Evolutionary conservation across 2,113 vertebrate species (phyloP), one percentile per base, ranked within the genome.

Genomic region (Bufo bufo): DNA sequence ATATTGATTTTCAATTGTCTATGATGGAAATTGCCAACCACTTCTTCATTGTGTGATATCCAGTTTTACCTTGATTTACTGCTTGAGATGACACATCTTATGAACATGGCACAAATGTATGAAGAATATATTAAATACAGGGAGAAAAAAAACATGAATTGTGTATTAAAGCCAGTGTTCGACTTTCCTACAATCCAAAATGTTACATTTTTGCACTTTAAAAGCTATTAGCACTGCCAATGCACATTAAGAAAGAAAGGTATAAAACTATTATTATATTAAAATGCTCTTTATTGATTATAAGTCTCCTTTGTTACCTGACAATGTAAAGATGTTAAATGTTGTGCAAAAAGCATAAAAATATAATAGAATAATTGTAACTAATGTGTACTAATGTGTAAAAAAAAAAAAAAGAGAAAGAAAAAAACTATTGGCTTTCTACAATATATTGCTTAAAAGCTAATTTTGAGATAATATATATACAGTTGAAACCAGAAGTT

Each of bases 1-100:
- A 81, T 87, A 87, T 87, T 47, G 77, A 77, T 81, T 77, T 87
- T 87, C 52, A 81, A 80, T 71, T 81, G 61, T 87, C 52, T 59
- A 77, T 87, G 63, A 87, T 81, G 12, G 49, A 87, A 87, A 87
- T 80, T 80, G 63, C 85, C 77, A 87, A 58, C 50, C 65, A 49
- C 78, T 81, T 71, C 77, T 54, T 58, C 23, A 80, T 81, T 87
- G 77, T 71, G 50, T 71, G 78, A 69, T 80, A 81, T 72, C 61
- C 52, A 54, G 12, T 52, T 80, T 72, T 71, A 81, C 72, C 63
- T 54, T 81, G 85, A 87, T 79, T 80, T 69, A 87, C 63, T 58
- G 77, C 47, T 80, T 81, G 17, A 69, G 23, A 71, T 71, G 65
- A 45, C 49, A 45, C 45, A 66, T 86, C 47, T 56, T 61, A 33